phyloP scores from a whole-genome alignment of 2,888 invertebrate genomes.

The Drosophila mettleri region DNA sequence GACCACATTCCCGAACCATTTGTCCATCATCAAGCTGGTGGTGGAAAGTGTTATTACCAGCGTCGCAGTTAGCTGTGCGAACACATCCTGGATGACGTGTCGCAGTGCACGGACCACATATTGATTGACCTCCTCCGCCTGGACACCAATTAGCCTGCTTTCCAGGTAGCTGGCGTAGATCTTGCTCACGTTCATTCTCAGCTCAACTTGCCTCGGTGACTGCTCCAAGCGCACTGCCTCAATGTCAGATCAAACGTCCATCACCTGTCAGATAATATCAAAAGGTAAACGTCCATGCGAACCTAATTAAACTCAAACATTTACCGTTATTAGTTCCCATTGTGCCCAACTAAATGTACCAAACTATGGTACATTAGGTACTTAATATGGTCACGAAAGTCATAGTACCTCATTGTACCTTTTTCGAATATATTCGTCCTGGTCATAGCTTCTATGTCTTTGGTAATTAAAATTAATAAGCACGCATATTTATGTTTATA shows the following conservation, averaged over 20 bases:
- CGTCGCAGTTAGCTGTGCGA: conserved; percentile 52
- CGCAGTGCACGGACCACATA: conserved; percentile 50
- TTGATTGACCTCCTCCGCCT: conserved; percentile 50
- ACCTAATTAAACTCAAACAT: conserved; percentile 33
- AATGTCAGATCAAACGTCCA: neutral
- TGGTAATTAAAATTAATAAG: conserved; percentile 26
- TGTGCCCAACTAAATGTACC: neutral
- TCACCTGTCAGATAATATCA: conserved; percentile 1
- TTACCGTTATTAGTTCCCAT: conserved; percentile 3
- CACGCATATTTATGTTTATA: neutral
- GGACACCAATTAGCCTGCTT: conserved; percentile 48
- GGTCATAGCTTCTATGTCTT: neutral
- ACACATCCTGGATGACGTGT: conserved; percentile 55
- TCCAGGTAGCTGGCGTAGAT: conserved; percentile 48
- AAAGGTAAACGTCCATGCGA: conserved; percentile 3
- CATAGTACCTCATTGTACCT: no score
- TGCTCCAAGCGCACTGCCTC: neutral
- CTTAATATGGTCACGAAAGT: no score
- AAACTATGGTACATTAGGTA: conserved; percentile 1
- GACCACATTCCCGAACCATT: conserved; percentile 58
- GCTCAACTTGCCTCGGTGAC: neutral
- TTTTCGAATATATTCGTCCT: neutral
- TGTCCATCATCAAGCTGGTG: neutral
- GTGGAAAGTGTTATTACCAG: conserved; percentile 52
- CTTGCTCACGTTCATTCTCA: conserved; percentile 35